phyloP scores from a whole-genome alignment of 1,140 invertebrate genomes.

The Hyposmocoma kahamanoa region DNA sequence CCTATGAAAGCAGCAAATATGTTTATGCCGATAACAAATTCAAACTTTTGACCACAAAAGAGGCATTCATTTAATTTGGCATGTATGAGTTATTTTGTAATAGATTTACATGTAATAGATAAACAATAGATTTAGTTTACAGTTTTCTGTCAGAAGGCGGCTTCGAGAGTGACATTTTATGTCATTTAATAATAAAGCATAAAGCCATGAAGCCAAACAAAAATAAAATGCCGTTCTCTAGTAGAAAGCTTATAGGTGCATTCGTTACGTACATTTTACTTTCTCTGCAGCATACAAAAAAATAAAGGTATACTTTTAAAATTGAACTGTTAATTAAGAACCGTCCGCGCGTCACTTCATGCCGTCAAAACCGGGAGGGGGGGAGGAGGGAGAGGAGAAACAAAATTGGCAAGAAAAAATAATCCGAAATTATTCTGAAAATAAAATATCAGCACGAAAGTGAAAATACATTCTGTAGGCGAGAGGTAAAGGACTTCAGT shows the following conservation, averaged over 20 bases:
- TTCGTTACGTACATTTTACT: conserved; percentile 55
- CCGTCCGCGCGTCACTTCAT: conserved; percentile 12
- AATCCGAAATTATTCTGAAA: conserved; percentile 40
- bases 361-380: conserved; percentile 22
- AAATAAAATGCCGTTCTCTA: conserved; percentile 43
- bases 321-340: not conserved
- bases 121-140: too few relatives aligned
- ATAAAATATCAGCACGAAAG: conserved; percentile 19
- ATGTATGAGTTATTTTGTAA: too few relatives aligned
- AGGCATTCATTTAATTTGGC: too few relatives aligned
- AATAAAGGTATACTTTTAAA: conserved; percentile 1
- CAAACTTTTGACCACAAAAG: too few relatives aligned
- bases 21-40: too few relatives aligned
- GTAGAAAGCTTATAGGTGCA: conserved; percentile 4
- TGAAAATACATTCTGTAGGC: not conserved
- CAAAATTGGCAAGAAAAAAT: conserved; percentile 24
- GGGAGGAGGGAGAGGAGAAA: conserved; percentile 7
- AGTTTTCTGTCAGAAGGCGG: not conserved
- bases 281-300: conserved; percentile 56
- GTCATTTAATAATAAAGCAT: conserved; percentile 6
- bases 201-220: conserved; percentile 1
- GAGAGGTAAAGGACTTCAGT: too few relatives aligned
- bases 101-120: too few relatives aligned
- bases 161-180: not conserved
- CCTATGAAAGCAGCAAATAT: too few relatives aligned